Conservation (phyloP, 37 sponge, comb jelly and placozoan species). For the Agelas oroides region DNA sequence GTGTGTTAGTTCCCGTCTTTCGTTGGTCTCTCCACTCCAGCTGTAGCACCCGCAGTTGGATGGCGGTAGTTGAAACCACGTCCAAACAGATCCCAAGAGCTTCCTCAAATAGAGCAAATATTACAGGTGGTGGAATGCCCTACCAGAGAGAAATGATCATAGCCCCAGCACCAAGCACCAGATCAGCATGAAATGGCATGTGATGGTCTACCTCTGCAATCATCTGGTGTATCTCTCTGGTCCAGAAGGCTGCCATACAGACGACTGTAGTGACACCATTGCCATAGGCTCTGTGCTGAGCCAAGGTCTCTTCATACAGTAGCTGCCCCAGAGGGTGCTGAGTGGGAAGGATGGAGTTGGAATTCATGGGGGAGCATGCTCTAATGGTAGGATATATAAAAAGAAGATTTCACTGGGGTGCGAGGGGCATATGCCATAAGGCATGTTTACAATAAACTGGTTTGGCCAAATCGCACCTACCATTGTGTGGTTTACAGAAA, state of each 20-base stretch:
- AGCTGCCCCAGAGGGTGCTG: background rate
- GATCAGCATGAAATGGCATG: background rate
- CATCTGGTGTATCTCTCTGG: constrained; percentile 6
- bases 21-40: no score
- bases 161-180: background rate
- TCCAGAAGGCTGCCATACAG: constrained; percentile 30
- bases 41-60: no score
- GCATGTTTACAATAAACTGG: no score
- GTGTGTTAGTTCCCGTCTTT: no score
- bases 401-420: no score
- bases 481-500: no score
- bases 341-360: no score
- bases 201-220: background rate
- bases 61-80: no score
- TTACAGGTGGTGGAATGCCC: constrained; percentile 34
- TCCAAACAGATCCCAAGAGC: background rate
- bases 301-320: background rate
- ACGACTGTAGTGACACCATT: constrained; percentile 35
- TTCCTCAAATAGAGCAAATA: constrained; percentile 14
- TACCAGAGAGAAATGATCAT: background rate
- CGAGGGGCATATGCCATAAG: background rate
- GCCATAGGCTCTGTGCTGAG: constrained; percentile 1
- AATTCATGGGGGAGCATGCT: no score
- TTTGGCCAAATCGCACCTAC: no score
- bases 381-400: no score